Conservation (phyloP, 2,113 vertebrate species). For the Callocephalon fimbriatum region DNA sequence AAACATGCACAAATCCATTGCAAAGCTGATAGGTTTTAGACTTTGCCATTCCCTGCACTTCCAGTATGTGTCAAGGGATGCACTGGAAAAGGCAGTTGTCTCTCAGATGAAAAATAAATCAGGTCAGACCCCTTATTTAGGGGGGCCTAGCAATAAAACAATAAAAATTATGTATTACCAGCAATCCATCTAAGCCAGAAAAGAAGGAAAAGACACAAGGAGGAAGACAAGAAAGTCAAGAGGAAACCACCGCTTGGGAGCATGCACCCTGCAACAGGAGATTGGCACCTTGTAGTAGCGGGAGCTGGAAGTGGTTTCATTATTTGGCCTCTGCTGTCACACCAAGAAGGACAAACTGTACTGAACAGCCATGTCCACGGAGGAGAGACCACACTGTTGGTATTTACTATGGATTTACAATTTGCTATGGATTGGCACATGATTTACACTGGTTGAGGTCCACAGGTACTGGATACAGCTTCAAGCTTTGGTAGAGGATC, state of each 20-base stretch:
- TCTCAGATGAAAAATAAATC: background rate
- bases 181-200: background rate
- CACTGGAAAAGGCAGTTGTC: background rate
- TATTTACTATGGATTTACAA: background rate
- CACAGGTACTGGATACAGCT: background rate
- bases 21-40: background rate
- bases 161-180: rapidly evolving
- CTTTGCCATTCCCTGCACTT: background rate
- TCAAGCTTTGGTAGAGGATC: background rate
- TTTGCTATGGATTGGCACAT: rapidly evolving
- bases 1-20: background rate
- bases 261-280: rapidly evolving
- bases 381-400: background rate
- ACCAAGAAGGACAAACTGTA: background rate
- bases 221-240: background rate
- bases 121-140: background rate
- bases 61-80: background rate
- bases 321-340: background rate
- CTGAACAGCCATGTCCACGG: rapidly evolving
- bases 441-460: background rate
- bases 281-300: background rate
- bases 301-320: rapidly evolving
- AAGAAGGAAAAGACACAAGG: background rate
- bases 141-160: background rate
- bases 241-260: background rate